Conservation (phyloP, 2,797 vertebrate genomes). For the Tangara arthus region DNA sequence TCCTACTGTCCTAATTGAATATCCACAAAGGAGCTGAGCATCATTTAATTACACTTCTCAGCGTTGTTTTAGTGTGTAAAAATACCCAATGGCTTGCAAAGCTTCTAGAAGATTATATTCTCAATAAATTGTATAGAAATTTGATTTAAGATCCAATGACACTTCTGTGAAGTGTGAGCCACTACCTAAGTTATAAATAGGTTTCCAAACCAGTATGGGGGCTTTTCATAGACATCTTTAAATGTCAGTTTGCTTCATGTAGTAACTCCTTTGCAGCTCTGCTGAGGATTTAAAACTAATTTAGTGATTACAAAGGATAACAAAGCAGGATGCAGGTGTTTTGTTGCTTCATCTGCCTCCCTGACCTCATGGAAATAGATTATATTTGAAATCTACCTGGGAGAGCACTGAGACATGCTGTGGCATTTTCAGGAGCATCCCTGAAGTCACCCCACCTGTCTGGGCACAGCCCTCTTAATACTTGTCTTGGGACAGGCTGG, state of each 20-base stretch:
- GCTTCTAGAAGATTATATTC: not conserved
- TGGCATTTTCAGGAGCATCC: not conserved
- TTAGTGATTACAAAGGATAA: not conserved
- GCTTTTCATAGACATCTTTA: not conserved
- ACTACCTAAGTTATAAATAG: not conserved
- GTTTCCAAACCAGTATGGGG: not conserved
- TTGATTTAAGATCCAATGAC: not conserved
- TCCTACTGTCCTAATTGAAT: not conserved
- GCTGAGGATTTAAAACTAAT: not conserved
- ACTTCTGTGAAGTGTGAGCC: not conserved
- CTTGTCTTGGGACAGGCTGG: not conserved
- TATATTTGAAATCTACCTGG: not conserved
- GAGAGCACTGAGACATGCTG: not conserved
- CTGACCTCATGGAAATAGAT: not conserved
- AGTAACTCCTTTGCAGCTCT: not conserved
- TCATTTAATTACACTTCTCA: conserved; percentile 9
- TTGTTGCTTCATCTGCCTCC: not conserved
- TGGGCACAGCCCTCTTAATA: not conserved
- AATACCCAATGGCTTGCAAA: not conserved
- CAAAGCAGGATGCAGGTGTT: not conserved
- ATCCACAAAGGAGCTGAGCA: not conserved
- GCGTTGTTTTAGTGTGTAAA: not conserved
- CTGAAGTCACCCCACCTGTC: too few species aligned
- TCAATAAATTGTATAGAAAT: not conserved
- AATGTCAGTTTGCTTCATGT: not conserved